phyloP scores from a whole-genome alignment of 1,140 invertebrate genomes.

The Wiebesia pumilae region DNA sequence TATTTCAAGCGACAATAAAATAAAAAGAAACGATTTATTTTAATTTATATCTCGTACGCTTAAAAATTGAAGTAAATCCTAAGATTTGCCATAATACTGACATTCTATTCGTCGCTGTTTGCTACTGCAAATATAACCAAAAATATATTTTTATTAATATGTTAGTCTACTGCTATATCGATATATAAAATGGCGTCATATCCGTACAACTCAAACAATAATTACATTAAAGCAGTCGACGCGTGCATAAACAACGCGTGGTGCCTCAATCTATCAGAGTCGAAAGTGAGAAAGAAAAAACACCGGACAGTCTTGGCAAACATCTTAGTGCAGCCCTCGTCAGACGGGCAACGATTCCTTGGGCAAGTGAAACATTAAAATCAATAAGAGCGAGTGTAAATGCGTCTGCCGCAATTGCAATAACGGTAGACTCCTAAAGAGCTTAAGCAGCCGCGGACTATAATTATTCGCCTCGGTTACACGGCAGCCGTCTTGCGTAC shows the following conservation, averaged over 20 bases:
- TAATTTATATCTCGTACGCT: too few relatives aligned
- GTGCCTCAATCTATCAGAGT: background rate
- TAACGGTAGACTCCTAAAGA: background rate
- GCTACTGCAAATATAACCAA: too few relatives aligned
- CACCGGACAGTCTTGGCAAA: background rate
- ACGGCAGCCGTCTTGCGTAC: background rate
- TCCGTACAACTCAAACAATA: too few relatives aligned
- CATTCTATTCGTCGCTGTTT: too few relatives aligned
- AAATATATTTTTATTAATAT: too few relatives aligned
- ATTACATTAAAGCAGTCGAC: background rate
- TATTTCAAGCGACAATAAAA: too few relatives aligned
- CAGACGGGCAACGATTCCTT: background rate
- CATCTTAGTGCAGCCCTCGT: too few relatives aligned
- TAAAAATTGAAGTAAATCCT: too few relatives aligned
- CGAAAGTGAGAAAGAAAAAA: background rate
- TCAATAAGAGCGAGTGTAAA: conserved; percentile 29
- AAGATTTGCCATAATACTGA: too few relatives aligned
- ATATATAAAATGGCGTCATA: too few relatives aligned
- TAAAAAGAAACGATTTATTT: too few relatives aligned
- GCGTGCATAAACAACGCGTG: background rate
- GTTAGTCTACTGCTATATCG: too few relatives aligned
- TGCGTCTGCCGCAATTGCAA: background rate
- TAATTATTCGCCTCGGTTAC: conserved; percentile 49
- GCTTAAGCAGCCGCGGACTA: conserved; percentile 1
- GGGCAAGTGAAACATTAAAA: conserved; percentile 36